Conservation (phyloP, 2,113 vertebrate genomes). For the Chroicocephalus ridibundus region DNA sequence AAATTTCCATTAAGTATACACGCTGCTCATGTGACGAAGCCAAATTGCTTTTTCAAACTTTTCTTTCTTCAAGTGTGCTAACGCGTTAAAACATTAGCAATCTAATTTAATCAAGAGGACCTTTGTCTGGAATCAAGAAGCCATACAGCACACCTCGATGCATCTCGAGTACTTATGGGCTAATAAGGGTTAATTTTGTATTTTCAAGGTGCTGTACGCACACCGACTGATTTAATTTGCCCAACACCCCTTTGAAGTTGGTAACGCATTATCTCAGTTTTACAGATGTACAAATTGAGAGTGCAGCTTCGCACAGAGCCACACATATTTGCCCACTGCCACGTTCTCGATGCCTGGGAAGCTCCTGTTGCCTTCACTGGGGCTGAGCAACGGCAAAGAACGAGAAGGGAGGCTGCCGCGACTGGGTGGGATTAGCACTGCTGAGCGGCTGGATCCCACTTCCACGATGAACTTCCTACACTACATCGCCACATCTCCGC, state of each 20-base stretch:
- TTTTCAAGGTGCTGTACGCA: background rate
- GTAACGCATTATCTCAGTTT: background rate
- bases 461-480: background rate
- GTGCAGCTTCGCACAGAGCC: background rate
- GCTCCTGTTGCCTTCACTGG: background rate
- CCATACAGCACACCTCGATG: background rate
- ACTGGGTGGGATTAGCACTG: background rate
- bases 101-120: slow-evolving; percentile 28
- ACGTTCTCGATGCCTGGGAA: background rate
- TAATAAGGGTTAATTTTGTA: slow-evolving; percentile 18
- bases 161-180: background rate
- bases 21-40: slow-evolving; percentile 29
- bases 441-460: background rate
- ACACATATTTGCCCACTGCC: background rate
- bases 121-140: slow-evolving; percentile 31
- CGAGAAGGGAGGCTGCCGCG: background rate
- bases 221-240: background rate
- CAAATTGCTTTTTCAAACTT: slow-evolving; percentile 39
- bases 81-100: background rate
- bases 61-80: slow-evolving; percentile 29
- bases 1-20: slow-evolving; percentile 65
- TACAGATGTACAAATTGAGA: background rate
- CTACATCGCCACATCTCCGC: rapidly evolving
- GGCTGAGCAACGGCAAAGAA: background rate
- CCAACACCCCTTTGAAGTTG: background rate